phyloP scores from a whole-genome alignment of 2,888 invertebrate genomes.

The Nematopogon swammerdamellus region DNA sequence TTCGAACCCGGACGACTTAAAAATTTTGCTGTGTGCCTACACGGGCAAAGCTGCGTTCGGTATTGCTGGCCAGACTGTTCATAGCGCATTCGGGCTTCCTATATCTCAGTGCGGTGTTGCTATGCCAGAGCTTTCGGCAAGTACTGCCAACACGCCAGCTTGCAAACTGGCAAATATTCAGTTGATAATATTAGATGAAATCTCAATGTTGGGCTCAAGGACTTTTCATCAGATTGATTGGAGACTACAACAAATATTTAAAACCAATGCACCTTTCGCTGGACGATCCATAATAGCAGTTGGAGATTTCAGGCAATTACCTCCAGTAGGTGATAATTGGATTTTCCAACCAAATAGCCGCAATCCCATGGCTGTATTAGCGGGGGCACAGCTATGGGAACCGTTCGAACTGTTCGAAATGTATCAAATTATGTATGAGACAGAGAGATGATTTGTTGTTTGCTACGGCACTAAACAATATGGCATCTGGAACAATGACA shows the following conservation, averaged over 20 bases:
- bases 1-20: conserved; percentile 10
- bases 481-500: neutral
- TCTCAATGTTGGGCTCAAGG: too few relatives aligned
- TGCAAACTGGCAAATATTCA: too few relatives aligned
- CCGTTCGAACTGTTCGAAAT: conserved; percentile 6
- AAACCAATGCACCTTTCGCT: conserved; percentile 5
- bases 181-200: too few relatives aligned
- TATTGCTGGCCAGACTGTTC: conserved; percentile 16
- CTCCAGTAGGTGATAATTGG: neutral
- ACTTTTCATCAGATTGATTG: conserved; percentile 2
- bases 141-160: too few relatives aligned
- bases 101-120: neutral
- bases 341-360: neutral
- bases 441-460: conserved; percentile 9
- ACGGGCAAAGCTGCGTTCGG: conserved; percentile 16
- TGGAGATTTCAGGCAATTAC: too few relatives aligned
- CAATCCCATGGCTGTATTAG: neutral
- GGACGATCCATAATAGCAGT: conserved; percentile 1
- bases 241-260: conserved; percentile 7
- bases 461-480: neutral
- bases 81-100: conserved; percentile 15
- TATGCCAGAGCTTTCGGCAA: too few relatives aligned
- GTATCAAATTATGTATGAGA: conserved; percentile 9
- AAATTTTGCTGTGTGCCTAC: conserved; percentile 13
- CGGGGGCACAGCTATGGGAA: conserved; percentile 8